These are phyloP conservation scores for Rhegmatorhina hoffmannsi DNA, from an alignment of 2,113 vertebrate genomes.

Conservation along the genomic window DNA sequence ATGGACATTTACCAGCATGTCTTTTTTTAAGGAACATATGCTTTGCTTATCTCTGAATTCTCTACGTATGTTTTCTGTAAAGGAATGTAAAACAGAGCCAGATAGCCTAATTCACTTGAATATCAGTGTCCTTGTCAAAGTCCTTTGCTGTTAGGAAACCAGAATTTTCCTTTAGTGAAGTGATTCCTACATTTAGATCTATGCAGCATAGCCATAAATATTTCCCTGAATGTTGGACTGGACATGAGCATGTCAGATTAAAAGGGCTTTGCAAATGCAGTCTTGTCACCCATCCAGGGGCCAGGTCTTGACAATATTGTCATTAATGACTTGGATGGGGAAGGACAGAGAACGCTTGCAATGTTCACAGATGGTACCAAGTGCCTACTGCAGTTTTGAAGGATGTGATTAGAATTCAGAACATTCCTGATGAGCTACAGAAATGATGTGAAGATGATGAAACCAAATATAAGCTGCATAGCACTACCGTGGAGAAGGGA, in stretches of 20 bases:
- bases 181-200: background rate
- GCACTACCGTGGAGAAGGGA: background rate
- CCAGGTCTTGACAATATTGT: background rate
- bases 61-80: background rate
- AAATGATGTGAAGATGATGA: background rate
- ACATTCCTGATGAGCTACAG: background rate
- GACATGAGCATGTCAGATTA: background rate
- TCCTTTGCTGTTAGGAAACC: background rate
- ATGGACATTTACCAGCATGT: background rate
- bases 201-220: background rate
- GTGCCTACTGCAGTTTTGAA: background rate
- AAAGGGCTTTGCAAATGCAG: background rate
- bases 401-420: background rate
- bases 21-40: background rate
- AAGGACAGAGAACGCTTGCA: background rate
- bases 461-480: background rate
- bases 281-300: background rate
- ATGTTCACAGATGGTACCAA: background rate
- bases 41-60: background rate
- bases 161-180: background rate
- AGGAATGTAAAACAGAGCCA: background rate
- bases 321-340: background rate
- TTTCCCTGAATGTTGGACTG: background rate
- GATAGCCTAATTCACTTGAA: background rate
- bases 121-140: background rate